A percentile compares a stretch with the other conserved stretches of the same genome.
phyloP scores from a whole-genome alignment of 2,888 invertebrate species.

The Aromia moschata region DNA sequence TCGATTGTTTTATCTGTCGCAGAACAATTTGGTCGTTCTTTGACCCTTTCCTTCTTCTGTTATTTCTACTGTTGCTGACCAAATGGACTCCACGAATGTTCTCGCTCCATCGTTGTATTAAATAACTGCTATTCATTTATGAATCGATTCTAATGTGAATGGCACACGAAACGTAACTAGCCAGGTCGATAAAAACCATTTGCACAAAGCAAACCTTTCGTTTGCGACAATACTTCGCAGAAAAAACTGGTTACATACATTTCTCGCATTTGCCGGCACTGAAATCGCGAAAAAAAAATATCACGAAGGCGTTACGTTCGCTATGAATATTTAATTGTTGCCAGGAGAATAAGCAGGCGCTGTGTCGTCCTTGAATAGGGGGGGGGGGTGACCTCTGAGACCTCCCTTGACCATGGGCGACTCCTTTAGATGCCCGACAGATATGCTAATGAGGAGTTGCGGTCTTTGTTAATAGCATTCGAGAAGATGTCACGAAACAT shows the following conservation, averaged over 20 bases:
- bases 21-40: too few species aligned
- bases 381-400: background rate
- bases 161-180: constrained; percentile 1
- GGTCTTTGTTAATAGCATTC: background rate
- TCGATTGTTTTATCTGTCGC: too few species aligned
- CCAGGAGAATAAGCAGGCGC: background rate
- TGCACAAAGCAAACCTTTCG: background rate
- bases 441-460: constrained; percentile 13
- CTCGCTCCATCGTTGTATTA: too few species aligned
- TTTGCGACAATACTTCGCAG: background rate
- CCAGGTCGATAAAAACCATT: background rate
- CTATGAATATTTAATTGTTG: constrained; percentile 1
- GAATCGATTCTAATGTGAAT: background rate
- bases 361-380: constrained; percentile 1
- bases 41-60: too few species aligned
- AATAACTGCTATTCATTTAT: too few species aligned
- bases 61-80: too few species aligned
- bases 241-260: background rate
- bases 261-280: background rate
- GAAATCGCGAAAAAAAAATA: background rate
- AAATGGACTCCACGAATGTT: too few species aligned
- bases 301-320: background rate
- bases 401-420: constrained; percentile 19
- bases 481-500: constrained; percentile 3
- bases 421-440: constrained; percentile 20